Conservation (phyloP, 2,888 invertebrate genomes). For the Thalpophila matura region DNA sequence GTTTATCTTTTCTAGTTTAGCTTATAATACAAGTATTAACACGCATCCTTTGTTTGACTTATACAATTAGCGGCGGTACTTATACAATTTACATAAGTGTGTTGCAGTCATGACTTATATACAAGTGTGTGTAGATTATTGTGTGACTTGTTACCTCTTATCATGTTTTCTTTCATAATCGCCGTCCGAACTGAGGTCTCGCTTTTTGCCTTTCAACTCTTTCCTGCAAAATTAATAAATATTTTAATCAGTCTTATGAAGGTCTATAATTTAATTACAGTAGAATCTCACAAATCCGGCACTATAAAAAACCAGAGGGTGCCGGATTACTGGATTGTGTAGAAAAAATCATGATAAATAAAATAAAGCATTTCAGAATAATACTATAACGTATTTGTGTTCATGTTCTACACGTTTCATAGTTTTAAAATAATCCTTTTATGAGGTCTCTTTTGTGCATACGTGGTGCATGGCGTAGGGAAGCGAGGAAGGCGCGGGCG, state of each 20-base stretch:
- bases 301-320: too few species aligned
- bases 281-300: too few species aligned
- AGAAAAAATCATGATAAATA: too few species aligned
- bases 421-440: too few species aligned
- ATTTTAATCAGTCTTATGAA: slow-evolving; percentile 4
- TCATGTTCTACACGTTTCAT: too few species aligned
- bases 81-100: slow-evolving; percentile 27
- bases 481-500: too few species aligned
- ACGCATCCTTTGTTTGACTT: slow-evolving; percentile 52
- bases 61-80: slow-evolving; percentile 56
- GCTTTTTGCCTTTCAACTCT: slow-evolving; percentile 87
- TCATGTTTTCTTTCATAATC: slow-evolving; percentile 89
- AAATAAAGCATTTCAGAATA: too few species aligned
- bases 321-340: too few species aligned
- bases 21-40: slow-evolving; percentile 33
- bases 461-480: too few species aligned
- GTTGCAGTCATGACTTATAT: slow-evolving; percentile 26
- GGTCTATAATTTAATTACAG: too few species aligned
- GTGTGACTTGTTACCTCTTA: slow-evolving; percentile 79
- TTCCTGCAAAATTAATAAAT: slow-evolving; percentile 75
- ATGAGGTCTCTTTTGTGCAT: too few species aligned
- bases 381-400: too few species aligned
- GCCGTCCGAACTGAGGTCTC: slow-evolving; percentile 87
- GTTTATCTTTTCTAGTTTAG: slow-evolving; percentile 19
- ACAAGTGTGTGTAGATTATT: slow-evolving; percentile 29